Percentiles rank a stretch among this genome's conserved stretches.
phyloP scores from a whole-genome alignment of 1,140 invertebrate genomes.

The Bombus consobrinus region DNA sequence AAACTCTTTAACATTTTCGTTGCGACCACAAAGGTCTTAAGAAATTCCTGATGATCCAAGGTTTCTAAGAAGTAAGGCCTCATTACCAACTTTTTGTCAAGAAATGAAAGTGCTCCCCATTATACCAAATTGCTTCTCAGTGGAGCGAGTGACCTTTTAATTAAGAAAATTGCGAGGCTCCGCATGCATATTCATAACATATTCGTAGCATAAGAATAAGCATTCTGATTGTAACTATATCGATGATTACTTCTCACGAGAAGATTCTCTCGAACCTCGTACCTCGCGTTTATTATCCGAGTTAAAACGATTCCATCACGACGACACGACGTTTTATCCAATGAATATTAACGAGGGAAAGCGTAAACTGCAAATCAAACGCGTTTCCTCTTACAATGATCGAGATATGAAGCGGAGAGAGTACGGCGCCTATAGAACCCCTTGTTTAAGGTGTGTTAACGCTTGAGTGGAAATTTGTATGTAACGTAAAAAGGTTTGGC shows the following conservation, averaged over 20 bases:
- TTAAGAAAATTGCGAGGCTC: constrained; percentile 48
- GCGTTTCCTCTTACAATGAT: neutral
- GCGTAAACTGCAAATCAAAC: neutral
- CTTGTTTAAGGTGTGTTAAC: constrained; percentile 10
- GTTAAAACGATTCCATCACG: neutral
- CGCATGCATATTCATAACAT: constrained; percentile 18
- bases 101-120: constrained; percentile 37
- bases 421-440: neutral
- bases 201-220: neutral
- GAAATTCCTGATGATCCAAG: constrained; percentile 13
- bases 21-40: neutral
- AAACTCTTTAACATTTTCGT: neutral
- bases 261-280: neutral
- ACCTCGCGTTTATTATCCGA: neutral
- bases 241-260: neutral
- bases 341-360: neutral
- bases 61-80: neutral
- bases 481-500: constrained; percentile 5
- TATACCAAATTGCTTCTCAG: constrained; percentile 2
- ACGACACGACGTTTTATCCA: neutral
- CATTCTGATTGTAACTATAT: neutral
- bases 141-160: constrained; percentile 21
- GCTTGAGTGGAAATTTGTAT: constrained; percentile 16
- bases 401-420: neutral
- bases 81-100: constrained; percentile 29